Base-by-base conservation (phyloP, 2,888 invertebrate species). In the Masnerella sp. region DNA sequence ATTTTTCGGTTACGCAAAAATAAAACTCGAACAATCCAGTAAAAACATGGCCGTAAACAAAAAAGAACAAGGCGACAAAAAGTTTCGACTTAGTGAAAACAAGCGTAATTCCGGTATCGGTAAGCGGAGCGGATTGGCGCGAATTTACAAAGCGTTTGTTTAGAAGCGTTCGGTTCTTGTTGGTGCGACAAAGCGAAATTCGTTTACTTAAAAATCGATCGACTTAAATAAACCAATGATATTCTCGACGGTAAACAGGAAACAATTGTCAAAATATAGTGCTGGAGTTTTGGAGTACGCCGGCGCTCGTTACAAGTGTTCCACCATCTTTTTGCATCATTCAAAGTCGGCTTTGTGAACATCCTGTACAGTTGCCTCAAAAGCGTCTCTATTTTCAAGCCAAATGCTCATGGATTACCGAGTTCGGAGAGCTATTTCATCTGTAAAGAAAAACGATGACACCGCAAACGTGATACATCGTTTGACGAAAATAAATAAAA, bases 321-420 rank as follows among this genome's bases (percentile, higher is more conserved):
- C 49, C 40, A n/a, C n/a, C n/a, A 22, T 42, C 61, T 61, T 49
- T 61, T 61, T 61, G 42, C 20, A 49, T 49, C 47, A 42, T 49
- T 62, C 51, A 51, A 62, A 62, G 40, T 42, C 51, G 40, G 42
- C 32, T 62, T 42, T 42, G 51, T 42, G 62, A 62, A 62, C 62
- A 62, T 49, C 30, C 18, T 20, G 61, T 25, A 30, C 30, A 42
- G 32, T 42, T 22, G 51, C 42, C 42, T 62, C 42, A 51, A 49
- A 61, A 61, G 61, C 58, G 36, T 62, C 34, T 62, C 51, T 34
- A 51, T 62, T 62, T 62, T 62, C 49, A 42, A 62, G 51, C 51
- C 62, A 62, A 62, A 62, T 62, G 51, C 42, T 51, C 51, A n/a
- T 34, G 51, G 62, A 62, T 62, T 62, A 62, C 62, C 22, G 62